Evolutionary conservation across 2,888 invertebrate species (phyloP), one percentile per base, ranked within the genome.

Genomic region (Ophioninae sp.): DNA sequence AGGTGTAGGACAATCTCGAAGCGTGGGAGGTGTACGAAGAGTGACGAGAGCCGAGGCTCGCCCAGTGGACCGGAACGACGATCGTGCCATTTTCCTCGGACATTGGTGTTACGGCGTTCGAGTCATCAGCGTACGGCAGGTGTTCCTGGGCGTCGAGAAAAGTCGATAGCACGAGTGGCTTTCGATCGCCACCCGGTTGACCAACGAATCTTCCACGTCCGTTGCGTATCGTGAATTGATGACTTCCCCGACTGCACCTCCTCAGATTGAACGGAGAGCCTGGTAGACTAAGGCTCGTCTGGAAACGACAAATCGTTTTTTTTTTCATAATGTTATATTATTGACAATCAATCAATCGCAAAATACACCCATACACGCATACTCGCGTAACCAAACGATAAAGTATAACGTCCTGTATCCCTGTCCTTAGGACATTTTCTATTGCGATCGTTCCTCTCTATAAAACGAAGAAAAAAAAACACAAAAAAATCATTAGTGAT

Each of bases 31-130:
- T 98, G 94, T 98, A 98, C 89, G 98, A 98, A 87, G 98, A 98
- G 93, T 98, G 98, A 88, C 98, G 95, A 87, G 98, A 97, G 89
- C 97, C 97, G 94, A 94, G 85, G 94, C 96, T 97, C 90, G 97
- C 96, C 93, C 97, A 97, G 94, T 97, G 98, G 92, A 97, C 96
- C 82, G 98, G 97, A 90, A 98, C 97, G 91, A 98, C 97, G 93
- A 98, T 98, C 92, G 97, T 97, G 91, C 98, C 98, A 93, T 98
- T 98, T 94, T 99, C 99, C 94, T 99, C 99, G 87, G 98, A 98
- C 97, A 98, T 98, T 78, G 99, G 99, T 85, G 99, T 99, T 83
- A 98, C 99, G 87, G 98, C 99, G 92, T 98, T 98, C 86, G 98
- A 98, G 94, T 99, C 99, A 93, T 99, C 99, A 81, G 98, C 99